Evolutionary conservation across 2,888 invertebrate species (phyloP).

Genomic region (Leuctra nigra): DNA sequence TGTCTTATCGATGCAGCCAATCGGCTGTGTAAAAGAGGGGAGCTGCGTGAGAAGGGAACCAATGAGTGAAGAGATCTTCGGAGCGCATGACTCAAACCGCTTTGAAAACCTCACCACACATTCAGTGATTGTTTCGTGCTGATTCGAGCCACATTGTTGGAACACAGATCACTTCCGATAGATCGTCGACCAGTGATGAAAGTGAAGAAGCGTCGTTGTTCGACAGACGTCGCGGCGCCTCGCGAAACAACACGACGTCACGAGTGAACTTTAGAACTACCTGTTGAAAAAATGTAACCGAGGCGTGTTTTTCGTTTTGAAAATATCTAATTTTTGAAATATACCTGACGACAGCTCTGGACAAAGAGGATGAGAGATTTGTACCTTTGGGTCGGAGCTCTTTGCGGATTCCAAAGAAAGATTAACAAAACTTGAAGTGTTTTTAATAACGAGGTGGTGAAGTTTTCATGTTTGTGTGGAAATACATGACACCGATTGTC

Average conservation of each 20-base stretch:
- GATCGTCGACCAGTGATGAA: neutral
- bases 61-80: neutral
- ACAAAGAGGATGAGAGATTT: too few species aligned
- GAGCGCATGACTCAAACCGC: neutral
- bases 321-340: too few species aligned
- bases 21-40: neutral
- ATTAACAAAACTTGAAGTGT: too few species aligned
- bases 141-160: too few species aligned
- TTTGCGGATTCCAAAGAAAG: too few species aligned
- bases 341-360: too few species aligned
- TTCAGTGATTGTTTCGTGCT: neutral
- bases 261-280: neutral
- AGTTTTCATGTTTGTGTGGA: too few species aligned
- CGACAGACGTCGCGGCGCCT: slow-evolving; percentile 5
- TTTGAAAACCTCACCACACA: neutral
- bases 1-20: neutral
- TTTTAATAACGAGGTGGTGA: too few species aligned
- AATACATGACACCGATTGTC: too few species aligned
- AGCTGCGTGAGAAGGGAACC: neutral
- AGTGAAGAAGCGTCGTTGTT: neutral
- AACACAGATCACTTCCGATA: neutral
- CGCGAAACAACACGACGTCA: neutral
- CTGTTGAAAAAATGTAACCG: neutral
- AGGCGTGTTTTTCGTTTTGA: too few species aligned
- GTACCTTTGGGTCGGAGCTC: too few species aligned